Evolutionary conservation across 1,140 invertebrate species (phyloP).

Genomic region (Ceratina australensis): DNA sequence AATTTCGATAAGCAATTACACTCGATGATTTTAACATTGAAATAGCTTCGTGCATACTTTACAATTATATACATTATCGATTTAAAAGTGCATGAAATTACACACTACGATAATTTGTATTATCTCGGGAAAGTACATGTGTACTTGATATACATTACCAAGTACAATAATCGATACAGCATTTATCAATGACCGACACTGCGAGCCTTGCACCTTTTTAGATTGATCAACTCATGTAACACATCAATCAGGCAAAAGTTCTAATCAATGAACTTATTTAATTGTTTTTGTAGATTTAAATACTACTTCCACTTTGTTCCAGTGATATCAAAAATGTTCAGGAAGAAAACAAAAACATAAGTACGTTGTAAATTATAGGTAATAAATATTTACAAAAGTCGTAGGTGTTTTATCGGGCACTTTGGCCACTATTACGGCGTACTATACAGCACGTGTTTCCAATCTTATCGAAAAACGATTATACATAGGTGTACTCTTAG

Average conservation of each 20-base stretch:
- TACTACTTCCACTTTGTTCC: neutral
- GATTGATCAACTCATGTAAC: neutral
- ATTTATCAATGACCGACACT: constrained; percentile 18
- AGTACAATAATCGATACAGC: constrained; percentile 12
- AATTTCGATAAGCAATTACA: too few species aligned
- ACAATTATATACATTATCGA: neutral
- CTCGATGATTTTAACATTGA: too few species aligned
- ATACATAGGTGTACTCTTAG: too few species aligned
- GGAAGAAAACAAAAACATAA: neutral
- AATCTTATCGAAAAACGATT: neutral
- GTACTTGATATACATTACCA: too few species aligned
- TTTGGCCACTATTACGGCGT: neutral
- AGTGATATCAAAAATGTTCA: neutral
- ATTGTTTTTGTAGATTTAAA: neutral
- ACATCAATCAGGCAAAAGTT: neutral
- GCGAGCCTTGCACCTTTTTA: neutral
- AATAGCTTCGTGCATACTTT: neutral
- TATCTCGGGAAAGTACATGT: too few species aligned
- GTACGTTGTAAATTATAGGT: neutral
- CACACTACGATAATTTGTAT: neutral
- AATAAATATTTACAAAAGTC: too few species aligned
- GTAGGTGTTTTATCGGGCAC: neutral
- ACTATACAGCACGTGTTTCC: neutral
- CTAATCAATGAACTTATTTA: too few species aligned
- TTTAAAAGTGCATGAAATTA: neutral